Percentiles rank a stretch among this genome's conserved stretches.
These are phyloP conservation scores for Tapera naevia DNA, from an alignment of 2,797 vertebrate species.

Conservation along the genomic window DNA sequence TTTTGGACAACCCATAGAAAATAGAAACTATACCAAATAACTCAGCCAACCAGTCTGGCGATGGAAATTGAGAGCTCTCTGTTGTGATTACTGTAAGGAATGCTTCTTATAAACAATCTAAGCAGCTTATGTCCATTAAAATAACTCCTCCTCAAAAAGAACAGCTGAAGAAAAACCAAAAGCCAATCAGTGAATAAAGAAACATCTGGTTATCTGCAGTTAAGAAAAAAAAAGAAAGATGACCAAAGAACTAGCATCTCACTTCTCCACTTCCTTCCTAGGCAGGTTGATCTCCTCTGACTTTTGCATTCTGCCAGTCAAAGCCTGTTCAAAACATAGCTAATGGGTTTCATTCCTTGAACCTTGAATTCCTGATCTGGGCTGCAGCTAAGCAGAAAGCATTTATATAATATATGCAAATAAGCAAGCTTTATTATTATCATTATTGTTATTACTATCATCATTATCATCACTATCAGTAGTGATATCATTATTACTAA, in stretches of 20 bases:
- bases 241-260: not conserved
- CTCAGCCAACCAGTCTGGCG: not conserved
- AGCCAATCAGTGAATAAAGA: not conserved
- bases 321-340: not conserved
- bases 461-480: not conserved
- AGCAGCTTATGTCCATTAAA: not conserved
- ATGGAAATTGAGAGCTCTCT: not conserved
- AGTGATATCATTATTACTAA: not conserved
- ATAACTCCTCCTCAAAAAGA: not conserved
- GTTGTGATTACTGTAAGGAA: not conserved
- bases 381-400: not conserved
- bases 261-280: not conserved
- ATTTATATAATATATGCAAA: not conserved
- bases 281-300: not conserved
- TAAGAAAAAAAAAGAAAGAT: not conserved
- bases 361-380: not conserved
- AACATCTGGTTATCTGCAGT: not conserved
- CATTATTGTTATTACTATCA: not conserved
- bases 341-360: not conserved
- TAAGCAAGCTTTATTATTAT: not conserved
- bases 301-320: not conserved
- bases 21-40: not conserved
- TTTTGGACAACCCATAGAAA: not conserved
- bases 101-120: not conserved
- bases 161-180: not conserved